A percentile compares a stretch with the other conserved stretches of the same genome.
phyloP scores from a whole-genome alignment of 2,113 vertebrate species.

The Poecilia latipinna region DNA sequence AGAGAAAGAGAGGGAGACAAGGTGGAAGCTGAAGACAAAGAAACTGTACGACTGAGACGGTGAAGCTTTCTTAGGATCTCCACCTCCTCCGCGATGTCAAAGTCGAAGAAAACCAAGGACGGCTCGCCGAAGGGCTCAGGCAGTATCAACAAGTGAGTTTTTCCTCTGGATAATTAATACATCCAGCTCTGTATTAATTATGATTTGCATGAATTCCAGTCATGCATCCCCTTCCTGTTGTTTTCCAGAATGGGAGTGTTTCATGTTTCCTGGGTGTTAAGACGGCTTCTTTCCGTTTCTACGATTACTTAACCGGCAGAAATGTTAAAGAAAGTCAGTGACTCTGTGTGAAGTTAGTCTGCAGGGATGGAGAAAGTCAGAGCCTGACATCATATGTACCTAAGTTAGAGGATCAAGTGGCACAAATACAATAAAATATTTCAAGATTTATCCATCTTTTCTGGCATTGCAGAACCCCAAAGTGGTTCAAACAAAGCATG shows the following conservation, averaged over 20 bases:
- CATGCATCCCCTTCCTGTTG: neutral
- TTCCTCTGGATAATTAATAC: neutral
- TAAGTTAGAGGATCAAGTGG: neutral
- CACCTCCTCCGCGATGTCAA: conserved; percentile 68
- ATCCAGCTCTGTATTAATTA: neutral
- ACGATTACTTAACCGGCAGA: neutral
- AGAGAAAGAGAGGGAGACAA: conserved; percentile 1
- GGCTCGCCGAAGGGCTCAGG: conserved; percentile 39
- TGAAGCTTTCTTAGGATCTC: conserved; percentile 32
- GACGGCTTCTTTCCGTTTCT: conserved; percentile 35
- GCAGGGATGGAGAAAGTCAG: too few relatives aligned
- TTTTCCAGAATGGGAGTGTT: conserved; percentile 24
- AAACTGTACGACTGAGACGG: conserved; percentile 42
- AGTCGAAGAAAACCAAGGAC: conserved; percentile 59
- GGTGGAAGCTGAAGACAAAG: conserved; percentile 28
- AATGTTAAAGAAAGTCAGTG: neutral
- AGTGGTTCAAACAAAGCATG: neutral
- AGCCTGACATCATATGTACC: neutral
- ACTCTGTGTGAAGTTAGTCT: neutral
- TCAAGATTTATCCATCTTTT: neutral
- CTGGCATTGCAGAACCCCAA: neutral
- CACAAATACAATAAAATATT: neutral
- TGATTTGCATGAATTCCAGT: neutral
- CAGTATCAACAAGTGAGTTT: conserved; percentile 74
- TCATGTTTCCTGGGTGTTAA: conserved; percentile 51